Evolutionary conservation across 2,888 invertebrate genomes (phyloP), one percentile per base, ranked within the genome.

Genomic region (Scaptomyza cyrtandrae): DNA sequence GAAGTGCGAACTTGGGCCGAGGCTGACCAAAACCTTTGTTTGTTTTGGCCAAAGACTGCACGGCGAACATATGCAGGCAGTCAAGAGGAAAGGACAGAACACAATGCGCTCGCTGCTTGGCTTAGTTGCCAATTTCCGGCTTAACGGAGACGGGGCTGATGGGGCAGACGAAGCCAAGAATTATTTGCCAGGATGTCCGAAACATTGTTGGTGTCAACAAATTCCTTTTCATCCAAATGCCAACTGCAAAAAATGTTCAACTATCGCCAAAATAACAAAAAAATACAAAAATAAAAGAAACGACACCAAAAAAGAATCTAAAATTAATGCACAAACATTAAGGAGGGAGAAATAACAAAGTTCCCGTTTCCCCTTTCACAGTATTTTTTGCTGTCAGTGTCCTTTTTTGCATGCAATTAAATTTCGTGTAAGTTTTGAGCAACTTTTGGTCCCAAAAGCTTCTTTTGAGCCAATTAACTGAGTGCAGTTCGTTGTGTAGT

Each of bases 151-250:
- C 6, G 33, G 6, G 31, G 9, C 45, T n/a, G 27, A n/a, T n/a
- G n/a, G n/a, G 13, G 59, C 27, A 56, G 71, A 64, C 56, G 60
- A 50, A 41, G 52, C 61, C 57, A 80, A 86, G 79, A 83, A 87
- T 83, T 78, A 83, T 83, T 89, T 78, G 80, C 85, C 85, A 80
- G 89, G 85, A 90, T 90, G 88, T 90, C 86, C 89, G 86, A 89
- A 87, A 88, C 90, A 90, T 90, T 88, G 88, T 89, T 89, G 86
- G 88, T 90, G 90, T 90, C 90, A 89, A 77, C 85, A 90, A 89
- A 90, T 90, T 88, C 87, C 82, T 78, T 80, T 86, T 80, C 86
- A 84, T 74, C 82, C 82, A 72, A 85, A 80, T 74, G 75, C 78
- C 82, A 82, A 69, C 55, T 67, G 65, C 60, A 68, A 73, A 75